Evolutionary conservation across 2,797 vertebrate species (phyloP).

Genomic region (Antrozous pallidus): DNA sequence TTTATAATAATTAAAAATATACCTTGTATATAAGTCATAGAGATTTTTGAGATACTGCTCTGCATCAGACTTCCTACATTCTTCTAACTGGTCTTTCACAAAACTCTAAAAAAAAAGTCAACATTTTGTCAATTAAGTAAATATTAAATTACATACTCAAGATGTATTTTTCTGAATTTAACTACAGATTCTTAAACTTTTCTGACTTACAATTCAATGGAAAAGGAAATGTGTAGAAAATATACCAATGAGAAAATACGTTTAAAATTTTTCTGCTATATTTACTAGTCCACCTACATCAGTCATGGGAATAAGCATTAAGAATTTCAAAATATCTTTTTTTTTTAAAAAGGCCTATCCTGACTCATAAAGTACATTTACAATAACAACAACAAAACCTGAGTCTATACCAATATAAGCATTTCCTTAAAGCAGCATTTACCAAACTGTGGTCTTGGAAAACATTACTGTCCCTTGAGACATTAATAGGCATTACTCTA

Average conservation of each 20-base stretch:
- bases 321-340: slow-evolving; percentile 24
- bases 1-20: slow-evolving; percentile 69
- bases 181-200: background rate
- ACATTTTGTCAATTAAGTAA: slow-evolving; percentile 41
- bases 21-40: slow-evolving; percentile 97
- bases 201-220: slow-evolving; percentile 23
- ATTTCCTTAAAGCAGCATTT: slow-evolving; percentile 4
- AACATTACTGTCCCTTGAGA: background rate
- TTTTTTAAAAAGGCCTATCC: background rate
- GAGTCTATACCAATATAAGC: background rate
- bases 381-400: background rate
- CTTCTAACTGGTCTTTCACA: slow-evolving; percentile 94
- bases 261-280: slow-evolving; percentile 14
- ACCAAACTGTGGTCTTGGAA: background rate
- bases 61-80: slow-evolving; percentile 91
- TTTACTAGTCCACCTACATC: background rate
- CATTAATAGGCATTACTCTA: background rate
- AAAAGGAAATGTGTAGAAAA: slow-evolving; percentile 28
- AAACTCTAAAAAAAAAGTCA: slow-evolving; percentile 86
- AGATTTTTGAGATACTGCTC: slow-evolving; percentile 99
- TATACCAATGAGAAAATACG: background rate
- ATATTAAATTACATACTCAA: slow-evolving; percentile 47
- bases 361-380: background rate
- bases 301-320: slow-evolving; percentile 5
- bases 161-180: slow-evolving; percentile 30